These are phyloP conservation scores for Apogon hyalosoma DNA, from an alignment of 2,797 vertebrate species.

Conservation along the genomic window DNA sequence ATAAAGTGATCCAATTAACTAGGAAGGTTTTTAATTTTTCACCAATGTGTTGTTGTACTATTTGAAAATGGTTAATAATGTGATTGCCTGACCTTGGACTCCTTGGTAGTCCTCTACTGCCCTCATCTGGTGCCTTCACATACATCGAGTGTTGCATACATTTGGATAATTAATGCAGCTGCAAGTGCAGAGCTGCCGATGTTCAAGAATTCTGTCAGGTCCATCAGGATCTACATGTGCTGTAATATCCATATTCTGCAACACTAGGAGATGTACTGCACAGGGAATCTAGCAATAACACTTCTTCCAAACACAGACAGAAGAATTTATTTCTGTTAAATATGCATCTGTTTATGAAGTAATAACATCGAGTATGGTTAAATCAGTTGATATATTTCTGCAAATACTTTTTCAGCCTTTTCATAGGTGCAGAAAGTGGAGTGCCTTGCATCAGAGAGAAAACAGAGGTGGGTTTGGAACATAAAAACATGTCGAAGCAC, in stretches of 20 bases:
- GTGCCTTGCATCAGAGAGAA: too few species aligned
- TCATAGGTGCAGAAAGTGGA: too few species aligned
- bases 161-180: too few species aligned
- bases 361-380: too few species aligned
- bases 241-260: not conserved
- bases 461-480: too few species aligned
- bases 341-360: too few species aligned
- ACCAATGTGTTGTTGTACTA: not conserved
- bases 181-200: not conserved
- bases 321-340: not conserved
- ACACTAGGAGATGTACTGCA: not conserved
- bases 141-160: not conserved
- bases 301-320: not conserved
- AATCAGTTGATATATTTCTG: too few species aligned
- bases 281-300: not conserved
- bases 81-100: not conserved
- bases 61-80: not conserved
- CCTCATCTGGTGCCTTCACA: constrained; percentile 50
- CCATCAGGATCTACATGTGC: not conserved
- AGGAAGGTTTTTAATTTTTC: not conserved
- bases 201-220: not conserved
- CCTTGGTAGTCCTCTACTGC: constrained; percentile 51
- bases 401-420: too few species aligned
- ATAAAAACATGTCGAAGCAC: too few species aligned
- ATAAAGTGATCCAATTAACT: not conserved